Percentiles rank a stretch among this genome's conserved stretches.
Evolutionary conservation across 2,113 vertebrate genomes (phyloP).

Genomic region (Ammospiza nelsoni): DNA sequence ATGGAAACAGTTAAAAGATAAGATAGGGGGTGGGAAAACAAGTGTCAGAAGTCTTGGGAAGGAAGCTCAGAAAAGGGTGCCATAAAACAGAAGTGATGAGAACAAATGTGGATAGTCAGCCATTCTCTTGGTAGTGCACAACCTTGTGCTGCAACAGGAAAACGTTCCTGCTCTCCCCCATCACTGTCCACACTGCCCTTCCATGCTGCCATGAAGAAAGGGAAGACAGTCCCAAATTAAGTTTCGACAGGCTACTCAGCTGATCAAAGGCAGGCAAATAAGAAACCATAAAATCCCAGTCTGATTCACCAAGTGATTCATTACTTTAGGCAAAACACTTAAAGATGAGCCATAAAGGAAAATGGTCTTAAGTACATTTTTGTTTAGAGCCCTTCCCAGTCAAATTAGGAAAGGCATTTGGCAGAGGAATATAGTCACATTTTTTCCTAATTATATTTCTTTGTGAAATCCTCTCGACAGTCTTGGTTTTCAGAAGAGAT

Average conservation of each 20-base stretch:
- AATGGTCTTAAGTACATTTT: slow-evolving; percentile 53
- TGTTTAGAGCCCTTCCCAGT: slow-evolving; percentile 53
- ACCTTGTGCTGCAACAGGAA: neutral
- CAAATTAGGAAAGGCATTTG: slow-evolving; percentile 46
- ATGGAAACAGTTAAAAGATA: neutral
- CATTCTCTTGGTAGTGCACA: neutral
- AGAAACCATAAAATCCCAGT: slow-evolving; percentile 39
- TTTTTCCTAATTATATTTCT: slow-evolving; percentile 57
- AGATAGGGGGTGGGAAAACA: neutral
- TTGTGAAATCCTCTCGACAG: slow-evolving; percentile 37
- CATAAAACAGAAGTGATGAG: neutral
- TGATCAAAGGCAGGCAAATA: slow-evolving; percentile 60
- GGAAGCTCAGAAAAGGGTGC: neutral
- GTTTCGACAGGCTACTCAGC: slow-evolving; percentile 20
- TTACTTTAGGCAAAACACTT: slow-evolving; percentile 57
- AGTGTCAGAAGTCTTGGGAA: neutral
- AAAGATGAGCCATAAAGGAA: slow-evolving; percentile 62
- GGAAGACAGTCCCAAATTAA: slow-evolving; percentile 17
- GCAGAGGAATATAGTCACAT: slow-evolving; percentile 39
- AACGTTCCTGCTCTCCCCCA: neutral
- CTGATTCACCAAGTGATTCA: slow-evolving; percentile 56
- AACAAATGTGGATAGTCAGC: neutral
- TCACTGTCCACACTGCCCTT: neutral
- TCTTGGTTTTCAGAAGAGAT: slow-evolving; percentile 7
- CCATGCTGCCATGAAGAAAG: neutral